Evolutionary conservation across 2,888 invertebrate genomes (phyloP), one percentile per base, ranked within the genome.

Genomic region (Cryptocephalus moraei): DNA sequence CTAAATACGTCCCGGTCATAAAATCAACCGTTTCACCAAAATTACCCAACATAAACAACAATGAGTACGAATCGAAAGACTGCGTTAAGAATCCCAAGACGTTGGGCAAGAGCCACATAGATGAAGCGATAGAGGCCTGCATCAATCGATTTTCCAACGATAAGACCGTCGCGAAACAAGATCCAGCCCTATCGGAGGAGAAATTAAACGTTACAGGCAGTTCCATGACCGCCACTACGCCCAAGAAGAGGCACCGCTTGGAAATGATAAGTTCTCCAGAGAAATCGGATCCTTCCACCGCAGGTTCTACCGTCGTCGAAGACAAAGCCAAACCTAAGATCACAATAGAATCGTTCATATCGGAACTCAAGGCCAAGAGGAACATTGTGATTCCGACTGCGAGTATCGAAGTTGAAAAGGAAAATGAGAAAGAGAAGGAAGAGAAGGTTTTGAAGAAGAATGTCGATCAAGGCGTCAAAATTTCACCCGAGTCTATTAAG

Each of bases 181-280:
- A n/a, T 9, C 12, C 43, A 9, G 41, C 49, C 38, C 41, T 49
- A 41, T 54, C 50, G 39, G 58, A 60, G 48, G 59, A 62, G 44
- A 56, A 55, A 41, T 31, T 49, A 6, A 49, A 48, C 39, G 46
- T 51, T 11, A 45, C 49, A 9, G 62, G 55, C 38, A 52, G 51
- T 41, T 49, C 58, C 1, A 61, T 63, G n/a, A 65, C 68, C 4
- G 66, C 73, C 14, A 81, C 82, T 1, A 84, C 86, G 1, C 85
- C 86, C 1, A 86, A 86, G 60, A 86, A 86, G 61, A 74, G 85
- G 1, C 85, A 85, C 61, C 71, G 85, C 52, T 61, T 82, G 44
- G 85, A 85, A 69, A 74, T 78, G 22, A 78, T 79, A 38, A 74
- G 73, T 56, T 63, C 71, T 39, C 47, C 43, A 1, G 57, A 58